Evolutionary conservation across 2,888 invertebrate species (phyloP), one percentile per base, ranked within the genome.

Genomic region (Stictocephala bisonia): DNA sequence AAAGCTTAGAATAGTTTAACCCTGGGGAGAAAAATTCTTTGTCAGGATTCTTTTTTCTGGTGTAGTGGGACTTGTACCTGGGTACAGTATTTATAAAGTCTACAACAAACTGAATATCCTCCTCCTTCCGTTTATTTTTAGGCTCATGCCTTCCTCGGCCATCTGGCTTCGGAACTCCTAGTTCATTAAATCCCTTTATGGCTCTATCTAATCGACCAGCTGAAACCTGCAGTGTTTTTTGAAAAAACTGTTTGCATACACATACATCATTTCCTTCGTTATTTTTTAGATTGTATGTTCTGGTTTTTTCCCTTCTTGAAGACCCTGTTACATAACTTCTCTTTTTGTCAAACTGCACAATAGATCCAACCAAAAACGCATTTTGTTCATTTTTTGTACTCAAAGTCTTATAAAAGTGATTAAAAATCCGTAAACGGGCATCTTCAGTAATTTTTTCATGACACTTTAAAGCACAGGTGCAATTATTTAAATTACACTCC

Each of bases 171-270:
- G 56, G 13, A 56, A 56, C 26, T 56, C 56, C 56, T 13, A 13
- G 9, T 13, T 13, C 13, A 13, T 26, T 24, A 3, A 13, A 13
- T n/a, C 56, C 13, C 27, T 56, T 56, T 15, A 56, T 27, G n/a
- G 26, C 24, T 24, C 56, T 56, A 15, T 56, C 56, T 11, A 56
- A 24, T 11, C 56, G 20, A 9, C 56, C 56, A 2, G 56, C 56
- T 24, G 56, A 56, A 22, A 56, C 56, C 27, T 56, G 13, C n/a
- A 56, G 26, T 51, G 51, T 56, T 15, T 24, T 26, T 26, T 56
- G 26, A 26, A 56, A 56, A 26, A 24, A 24, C 15, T 56, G 24
- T 56, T 56, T 56, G 56, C 56, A 56, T 13, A 56, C 56, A 2
- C 56, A 15, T 24, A 24, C 26, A 24, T 56, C 56, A 13, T 56